Percentiles rank a stretch among this genome's conserved stretches.
Evolutionary conservation across 2,113 vertebrate species (phyloP).

Genomic region (Grallaria varia): DNA sequence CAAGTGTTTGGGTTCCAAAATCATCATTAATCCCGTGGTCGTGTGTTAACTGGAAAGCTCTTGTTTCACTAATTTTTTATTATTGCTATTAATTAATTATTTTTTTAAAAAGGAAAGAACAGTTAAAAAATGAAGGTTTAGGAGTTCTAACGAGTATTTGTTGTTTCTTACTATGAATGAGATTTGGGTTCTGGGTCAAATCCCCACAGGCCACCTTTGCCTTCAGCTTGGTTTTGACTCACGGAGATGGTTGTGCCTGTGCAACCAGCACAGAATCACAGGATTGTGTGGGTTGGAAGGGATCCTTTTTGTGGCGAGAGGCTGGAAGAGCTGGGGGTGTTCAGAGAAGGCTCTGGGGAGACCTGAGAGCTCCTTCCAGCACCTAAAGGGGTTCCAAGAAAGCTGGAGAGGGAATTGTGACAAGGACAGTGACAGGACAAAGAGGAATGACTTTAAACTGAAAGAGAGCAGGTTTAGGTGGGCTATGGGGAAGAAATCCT

Average conservation of each 20-base stretch:
- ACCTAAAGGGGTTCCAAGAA: background rate
- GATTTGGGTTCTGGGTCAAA: background rate
- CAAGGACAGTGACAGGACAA: background rate
- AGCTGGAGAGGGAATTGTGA: background rate
- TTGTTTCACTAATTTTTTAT: background rate
- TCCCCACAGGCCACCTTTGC: accelerated
- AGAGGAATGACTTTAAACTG: background rate
- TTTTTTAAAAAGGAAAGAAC: background rate
- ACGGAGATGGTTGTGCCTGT: background rate
- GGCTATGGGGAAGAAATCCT: background rate
- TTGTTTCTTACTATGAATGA: background rate
- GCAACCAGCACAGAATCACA: background rate
- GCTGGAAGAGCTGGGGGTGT: background rate
- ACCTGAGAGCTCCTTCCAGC: background rate
- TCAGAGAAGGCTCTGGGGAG: background rate
- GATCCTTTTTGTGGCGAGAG: background rate
- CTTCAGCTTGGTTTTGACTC: background rate
- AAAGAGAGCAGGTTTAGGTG: background rate
- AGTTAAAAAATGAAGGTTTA: background rate
- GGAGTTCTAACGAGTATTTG: background rate
- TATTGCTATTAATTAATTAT: background rate
- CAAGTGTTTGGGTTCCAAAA: background rate
- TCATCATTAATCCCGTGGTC: background rate
- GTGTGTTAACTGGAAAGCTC: background rate
- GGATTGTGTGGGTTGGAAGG: background rate